A percentile compares a stretch with the other conserved stretches of the same genome.
Evolutionary conservation across 2,797 vertebrate genomes (phyloP).

Genomic region (Mormyrus hasselquistii): DNA sequence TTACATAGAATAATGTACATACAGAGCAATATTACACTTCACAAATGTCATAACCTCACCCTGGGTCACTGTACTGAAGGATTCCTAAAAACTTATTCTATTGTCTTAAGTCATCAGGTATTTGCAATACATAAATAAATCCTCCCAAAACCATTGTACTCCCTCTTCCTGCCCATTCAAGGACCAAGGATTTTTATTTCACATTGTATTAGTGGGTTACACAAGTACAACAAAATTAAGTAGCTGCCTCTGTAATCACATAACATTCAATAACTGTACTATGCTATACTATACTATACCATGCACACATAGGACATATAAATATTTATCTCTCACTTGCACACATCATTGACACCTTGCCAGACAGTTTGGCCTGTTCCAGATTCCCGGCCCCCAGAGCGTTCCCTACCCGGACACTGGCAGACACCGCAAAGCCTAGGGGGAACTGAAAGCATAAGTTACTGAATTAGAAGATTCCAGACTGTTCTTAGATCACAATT

Average conservation of each 20-base stretch:
- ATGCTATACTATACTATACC: neutral
- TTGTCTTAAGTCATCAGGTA: neutral
- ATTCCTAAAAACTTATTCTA: neutral
- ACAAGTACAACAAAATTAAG: neutral
- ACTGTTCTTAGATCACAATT: neutral
- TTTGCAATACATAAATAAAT: neutral
- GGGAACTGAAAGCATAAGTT: slow-evolving; percentile 61
- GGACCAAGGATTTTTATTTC: neutral
- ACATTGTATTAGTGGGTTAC: neutral
- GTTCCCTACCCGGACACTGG: slow-evolving; percentile 74
- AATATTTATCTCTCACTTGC: slow-evolving; percentile 50
- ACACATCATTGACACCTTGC: slow-evolving; percentile 62
- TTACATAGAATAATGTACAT: neutral
- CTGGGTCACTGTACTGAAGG: neutral
- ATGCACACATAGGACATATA: neutral
- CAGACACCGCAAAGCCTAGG: slow-evolving; percentile 69
- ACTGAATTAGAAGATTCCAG: neutral
- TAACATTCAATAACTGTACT: neutral
- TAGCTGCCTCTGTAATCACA: neutral
- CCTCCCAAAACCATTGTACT: neutral
- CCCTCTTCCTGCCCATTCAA: neutral
- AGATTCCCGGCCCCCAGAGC: slow-evolving; percentile 74
- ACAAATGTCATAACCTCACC: neutral
- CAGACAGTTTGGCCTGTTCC: slow-evolving; percentile 70
- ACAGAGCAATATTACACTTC: neutral